phyloP scores from a whole-genome alignment of 2,888 invertebrate species.

The Ferrisia virgata region DNA sequence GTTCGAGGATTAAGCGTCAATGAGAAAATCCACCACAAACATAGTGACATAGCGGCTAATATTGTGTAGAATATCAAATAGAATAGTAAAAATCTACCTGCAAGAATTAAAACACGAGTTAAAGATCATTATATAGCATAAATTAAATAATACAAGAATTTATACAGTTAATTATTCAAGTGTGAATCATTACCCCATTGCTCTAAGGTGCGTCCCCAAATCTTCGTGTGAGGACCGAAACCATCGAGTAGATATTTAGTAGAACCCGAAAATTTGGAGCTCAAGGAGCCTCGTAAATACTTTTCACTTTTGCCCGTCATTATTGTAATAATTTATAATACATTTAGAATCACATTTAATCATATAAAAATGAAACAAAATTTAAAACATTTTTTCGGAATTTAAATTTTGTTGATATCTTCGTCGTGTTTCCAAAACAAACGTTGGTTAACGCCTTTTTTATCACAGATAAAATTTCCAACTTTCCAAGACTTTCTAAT shows the following conservation, averaged over 20 bases:
- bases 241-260: background rate
- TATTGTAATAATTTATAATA: background rate
- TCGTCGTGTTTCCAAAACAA: background rate
- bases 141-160: background rate
- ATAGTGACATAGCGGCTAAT: conserved; percentile 86
- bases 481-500: too few relatives aligned
- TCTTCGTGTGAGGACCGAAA: background rate
- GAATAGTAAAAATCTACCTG: conserved; percentile 92
- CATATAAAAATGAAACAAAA: background rate
- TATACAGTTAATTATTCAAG: background rate
- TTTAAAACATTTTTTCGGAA: background rate
- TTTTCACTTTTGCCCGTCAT: background rate
- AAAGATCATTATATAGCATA: background rate
- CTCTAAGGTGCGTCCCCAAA: conserved; percentile 17
- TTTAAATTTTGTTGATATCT: background rate
- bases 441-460: background rate
- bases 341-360: background rate
- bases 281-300: background rate
- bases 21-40: conserved; percentile 92
- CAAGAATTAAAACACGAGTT: conserved; percentile 51
- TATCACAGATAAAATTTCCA: background rate
- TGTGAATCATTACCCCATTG: conserved; percentile 23
- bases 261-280: background rate
- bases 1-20: conserved; percentile 83
- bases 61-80: conserved; percentile 91